phyloP scores from a whole-genome alignment of 2,888 invertebrate species.

The Chrysina gloriosa region DNA sequence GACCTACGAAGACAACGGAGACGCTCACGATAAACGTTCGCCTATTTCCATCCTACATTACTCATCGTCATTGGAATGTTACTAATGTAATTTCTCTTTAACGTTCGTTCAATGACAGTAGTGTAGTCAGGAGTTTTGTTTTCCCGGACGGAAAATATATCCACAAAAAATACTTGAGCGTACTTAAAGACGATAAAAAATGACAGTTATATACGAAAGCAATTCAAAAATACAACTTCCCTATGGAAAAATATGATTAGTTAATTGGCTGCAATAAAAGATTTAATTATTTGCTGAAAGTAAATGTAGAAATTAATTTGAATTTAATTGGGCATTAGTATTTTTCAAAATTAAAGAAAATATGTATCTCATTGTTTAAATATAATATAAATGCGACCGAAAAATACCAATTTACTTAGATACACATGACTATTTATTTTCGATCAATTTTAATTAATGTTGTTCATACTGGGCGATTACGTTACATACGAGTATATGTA shows the following conservation, averaged over 20 bases:
- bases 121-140: constrained; percentile 28
- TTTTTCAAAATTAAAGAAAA: background rate
- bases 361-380: too few species aligned
- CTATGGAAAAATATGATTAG: constrained; percentile 42
- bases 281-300: constrained; percentile 57
- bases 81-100: background rate
- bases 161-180: too few species aligned
- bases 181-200: background rate
- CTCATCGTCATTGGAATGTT: constrained; percentile 16
- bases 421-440: too few species aligned
- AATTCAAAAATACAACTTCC: constrained; percentile 38
- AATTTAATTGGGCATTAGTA: constrained; percentile 7
- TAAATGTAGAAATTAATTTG: constrained; percentile 47
- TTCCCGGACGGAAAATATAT: too few species aligned
- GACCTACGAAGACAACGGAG: constrained; percentile 76
- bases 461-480: too few species aligned
- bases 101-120: constrained; percentile 23
- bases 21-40: background rate
- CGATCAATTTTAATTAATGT: too few species aligned
- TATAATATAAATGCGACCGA: too few species aligned
- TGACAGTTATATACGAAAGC: background rate
- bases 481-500: too few species aligned
- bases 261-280: constrained; percentile 57
- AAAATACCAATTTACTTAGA: too few species aligned
- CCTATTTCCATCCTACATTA: constrained; percentile 30